A percentile compares a stretch with the other conserved stretches of the same genome.
Conservation (phyloP, 2,888 invertebrate genomes). For the Erebia epiphron region DNA sequence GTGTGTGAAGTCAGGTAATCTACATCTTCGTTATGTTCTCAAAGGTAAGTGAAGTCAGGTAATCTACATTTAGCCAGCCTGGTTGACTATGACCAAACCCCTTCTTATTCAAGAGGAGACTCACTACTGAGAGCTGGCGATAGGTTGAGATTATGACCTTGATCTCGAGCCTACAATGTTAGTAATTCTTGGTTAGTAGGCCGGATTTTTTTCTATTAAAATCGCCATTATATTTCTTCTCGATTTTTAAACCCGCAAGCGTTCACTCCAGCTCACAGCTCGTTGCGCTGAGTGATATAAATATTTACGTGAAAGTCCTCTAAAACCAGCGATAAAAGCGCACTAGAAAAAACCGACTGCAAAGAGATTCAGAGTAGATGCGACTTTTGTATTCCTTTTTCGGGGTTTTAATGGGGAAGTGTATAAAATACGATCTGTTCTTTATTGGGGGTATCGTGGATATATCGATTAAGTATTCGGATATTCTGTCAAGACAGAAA, state of each 20-base stretch:
- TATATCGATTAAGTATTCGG: neutral
- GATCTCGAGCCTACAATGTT: too few relatives aligned
- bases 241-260: conserved; percentile 15
- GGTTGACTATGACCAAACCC: too few relatives aligned
- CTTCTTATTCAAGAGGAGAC: too few relatives aligned
- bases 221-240: neutral
- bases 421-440: neutral
- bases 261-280: conserved; percentile 25
- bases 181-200: neutral
- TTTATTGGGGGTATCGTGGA: neutral
- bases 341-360: conserved; percentile 26
- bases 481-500: too few relatives aligned
- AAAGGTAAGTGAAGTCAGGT: too few relatives aligned
- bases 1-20: too few relatives aligned
- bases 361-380: conserved; percentile 20
- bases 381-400: conserved; percentile 20
- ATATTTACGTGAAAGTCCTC: conserved; percentile 40
- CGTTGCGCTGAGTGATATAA: conserved; percentile 38
- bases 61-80: too few relatives aligned
- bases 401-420: neutral
- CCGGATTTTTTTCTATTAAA: neutral
- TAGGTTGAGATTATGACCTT: too few relatives aligned
- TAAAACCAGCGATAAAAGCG: conserved; percentile 34
- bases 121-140: too few relatives aligned
- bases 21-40: too few relatives aligned